phyloP scores from a whole-genome alignment of 2,113 vertebrate genomes.

The Pseudorhombus dupliciocellatus region DNA sequence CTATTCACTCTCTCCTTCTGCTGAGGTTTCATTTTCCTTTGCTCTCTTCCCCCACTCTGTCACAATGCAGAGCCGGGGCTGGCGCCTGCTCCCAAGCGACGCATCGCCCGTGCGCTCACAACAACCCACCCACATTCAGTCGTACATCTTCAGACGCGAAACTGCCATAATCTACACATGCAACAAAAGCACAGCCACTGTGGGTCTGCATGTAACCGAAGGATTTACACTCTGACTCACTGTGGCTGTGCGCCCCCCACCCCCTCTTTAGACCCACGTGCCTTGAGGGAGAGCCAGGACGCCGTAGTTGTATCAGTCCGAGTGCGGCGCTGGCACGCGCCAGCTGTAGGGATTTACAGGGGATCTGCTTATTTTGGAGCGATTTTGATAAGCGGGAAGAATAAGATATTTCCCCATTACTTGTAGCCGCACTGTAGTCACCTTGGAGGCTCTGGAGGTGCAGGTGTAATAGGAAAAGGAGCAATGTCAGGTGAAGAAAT shows the following conservation, averaged over 20 bases:
- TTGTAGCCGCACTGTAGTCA: constrained; percentile 42
- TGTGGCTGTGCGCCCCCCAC: neutral
- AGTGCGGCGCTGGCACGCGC: constrained; percentile 18
- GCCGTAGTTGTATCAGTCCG: constrained; percentile 38
- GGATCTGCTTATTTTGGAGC: constrained; percentile 53
- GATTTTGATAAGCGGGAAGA: constrained; percentile 48
- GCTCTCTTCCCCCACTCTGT: constrained; percentile 26
- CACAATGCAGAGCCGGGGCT: constrained; percentile 28
- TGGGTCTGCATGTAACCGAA: constrained; percentile 26
- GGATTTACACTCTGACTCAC: constrained; percentile 31
- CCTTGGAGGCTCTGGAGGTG: constrained; percentile 42
- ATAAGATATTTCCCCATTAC: constrained; percentile 45
- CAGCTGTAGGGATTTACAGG: constrained; percentile 52
- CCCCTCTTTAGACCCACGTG: constrained; percentile 14
- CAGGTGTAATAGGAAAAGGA: constrained; percentile 52
- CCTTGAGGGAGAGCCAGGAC: constrained; percentile 24
- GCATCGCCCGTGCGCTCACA: constrained; percentile 15
- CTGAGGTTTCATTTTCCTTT: constrained; percentile 64
- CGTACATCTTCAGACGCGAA: constrained; percentile 30
- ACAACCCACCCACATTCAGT: constrained; percentile 19
- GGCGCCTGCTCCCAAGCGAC: constrained; percentile 18
- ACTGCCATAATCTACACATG: constrained; percentile 30
- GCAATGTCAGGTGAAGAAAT: constrained; percentile 68
- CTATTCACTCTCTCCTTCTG: constrained; percentile 55
- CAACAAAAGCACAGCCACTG: constrained; percentile 23